Evolutionary conservation across 2,888 invertebrate species (phyloP), one percentile per base, ranked within the genome.

Genomic region (Resseliella maxima): DNA sequence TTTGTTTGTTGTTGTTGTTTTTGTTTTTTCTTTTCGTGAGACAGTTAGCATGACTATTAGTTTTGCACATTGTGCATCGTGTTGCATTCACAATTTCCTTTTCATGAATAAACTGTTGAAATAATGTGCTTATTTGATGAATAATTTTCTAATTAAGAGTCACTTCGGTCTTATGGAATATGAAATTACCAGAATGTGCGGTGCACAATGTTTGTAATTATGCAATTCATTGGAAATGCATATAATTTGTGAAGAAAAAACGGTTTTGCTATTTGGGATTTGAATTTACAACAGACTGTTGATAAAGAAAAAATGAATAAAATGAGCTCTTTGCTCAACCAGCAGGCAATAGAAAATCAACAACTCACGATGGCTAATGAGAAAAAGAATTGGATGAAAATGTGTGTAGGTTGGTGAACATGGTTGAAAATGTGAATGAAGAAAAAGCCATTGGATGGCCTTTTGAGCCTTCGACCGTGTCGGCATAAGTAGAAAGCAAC

Each of bases 331-430:
- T n/a, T n/a, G n/a, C n/a, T n/a, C n/a, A n/a, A 59, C 0, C 72
- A 31, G 5, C 72, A 72, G 27, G 59, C 59, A 72, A 72, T 72
- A 31, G 31, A 72, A 72, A 72, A n/a, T 72, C 72, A 8, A 72
- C 15, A n/a, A 72, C 72, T 72, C 72, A 72, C 31, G 72, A 72
- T 31, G 72, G 72, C 72, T 72, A 72, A 72, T 72, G 72, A 72
- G 12, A 41, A 35, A 72, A 72, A 31, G 31, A 72, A 72, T 31
- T 31, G 72, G 0, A 72, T 3, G 31, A 10, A 31, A 1, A 24
- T 12, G n/a, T 72, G 72, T 72, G 72, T 72, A 31, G 72, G 72
- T 18, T 72, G 1, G 2, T 12, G 15, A 72, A 15, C 15, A 72
- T 72, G 72, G 0, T 31, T 12, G n/a, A 15, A 72, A 72, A 72